These are phyloP conservation scores for Pterois miles DNA, from an alignment of 2,797 vertebrate genomes.

Conservation along the genomic window DNA sequence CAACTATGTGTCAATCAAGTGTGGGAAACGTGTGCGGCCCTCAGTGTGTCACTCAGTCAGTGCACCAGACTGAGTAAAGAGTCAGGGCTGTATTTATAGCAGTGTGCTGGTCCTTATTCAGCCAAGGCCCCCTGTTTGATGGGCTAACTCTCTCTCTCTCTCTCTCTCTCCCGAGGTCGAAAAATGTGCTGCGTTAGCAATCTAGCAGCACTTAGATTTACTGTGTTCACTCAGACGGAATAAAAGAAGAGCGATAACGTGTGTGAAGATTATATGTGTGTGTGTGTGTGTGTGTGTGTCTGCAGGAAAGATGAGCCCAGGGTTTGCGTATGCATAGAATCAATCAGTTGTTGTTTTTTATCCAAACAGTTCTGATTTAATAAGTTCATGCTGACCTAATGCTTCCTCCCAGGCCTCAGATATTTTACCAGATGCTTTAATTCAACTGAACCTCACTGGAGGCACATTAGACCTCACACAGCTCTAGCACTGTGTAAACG, in stretches of 20 bases:
- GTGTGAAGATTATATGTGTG: slow-evolving; percentile 38
- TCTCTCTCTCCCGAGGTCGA: slow-evolving; percentile 12
- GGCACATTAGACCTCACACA: slow-evolving; percentile 24
- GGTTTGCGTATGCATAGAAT: slow-evolving; percentile 51
- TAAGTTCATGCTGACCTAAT: slow-evolving; percentile 11
- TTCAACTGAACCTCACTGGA: slow-evolving; percentile 42
- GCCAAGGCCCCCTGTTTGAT: slow-evolving; percentile 56
- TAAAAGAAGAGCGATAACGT: slow-evolving; percentile 66
- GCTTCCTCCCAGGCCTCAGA: slow-evolving; percentile 20
- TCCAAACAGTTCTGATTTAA: slow-evolving; percentile 48
- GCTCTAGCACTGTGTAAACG: slow-evolving; percentile 21
- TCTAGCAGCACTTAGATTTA: slow-evolving; percentile 80
- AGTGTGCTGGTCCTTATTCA: slow-evolving; percentile 52
- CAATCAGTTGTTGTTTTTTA: slow-evolving; percentile 51
- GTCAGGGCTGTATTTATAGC: slow-evolving; percentile 67
- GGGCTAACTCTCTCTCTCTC: slow-evolving; percentile 38
- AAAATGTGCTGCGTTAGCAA: slow-evolving; percentile 80
- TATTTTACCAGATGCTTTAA: slow-evolving; percentile 49
- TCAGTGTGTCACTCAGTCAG: slow-evolving; percentile 48
- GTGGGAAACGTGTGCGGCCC: slow-evolving; percentile 17
- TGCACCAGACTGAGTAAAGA: slow-evolving; percentile 45
- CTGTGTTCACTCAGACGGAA: slow-evolving; percentile 80
- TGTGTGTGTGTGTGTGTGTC: slow-evolving; percentile 31
- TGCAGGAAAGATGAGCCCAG: slow-evolving; percentile 48
- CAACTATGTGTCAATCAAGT: background rate